Base-by-base conservation (phyloP, 2,113 vertebrate genomes). In the Nycticorax nycticorax region DNA sequence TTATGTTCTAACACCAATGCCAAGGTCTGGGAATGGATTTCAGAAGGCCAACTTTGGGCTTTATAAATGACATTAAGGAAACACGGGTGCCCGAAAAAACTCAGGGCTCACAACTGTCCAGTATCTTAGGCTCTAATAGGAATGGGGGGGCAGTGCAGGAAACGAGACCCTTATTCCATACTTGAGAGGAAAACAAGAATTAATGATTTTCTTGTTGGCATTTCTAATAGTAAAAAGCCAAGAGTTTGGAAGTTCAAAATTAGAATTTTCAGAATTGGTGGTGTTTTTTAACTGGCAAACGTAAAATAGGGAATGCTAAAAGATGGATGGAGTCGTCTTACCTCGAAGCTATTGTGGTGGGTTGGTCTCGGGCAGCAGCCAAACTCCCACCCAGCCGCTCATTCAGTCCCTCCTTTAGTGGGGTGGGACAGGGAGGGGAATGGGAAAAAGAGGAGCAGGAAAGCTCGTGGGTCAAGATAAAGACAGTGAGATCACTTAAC, bases 81-180 rank as follows among this genome's bases (percentile, higher is more conserved):
- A 52, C 35, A 35, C 28, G 28, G 2, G 8, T 85, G 53, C 23
- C 63, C 72, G 67, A 72, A 63, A 73, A 90, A 75, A 67, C 21
- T n/a, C 12, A 8, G 15, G 17, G 9, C n/a, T 75, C 0, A 0
- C 24, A 59, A 14, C 11, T 55, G 21, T 74, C 32, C 3, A 1
- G 27, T 74, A 9, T 48, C 57, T 88, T 56, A 41, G 28, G 10
- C 12, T 63, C 1, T 80, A 20, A 59, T 21, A 47, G 27, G 13
- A 56, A 57, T 56, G 23, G 15, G 9, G 3, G 6, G 3, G 41
- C 68, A 71, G 20, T 64, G 50, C 15, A 55, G 33, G 26, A 82
- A 88, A 47, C 0, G 0, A 88, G 47, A 56, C 14, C 24, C 4
- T 60, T 0, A 0, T 74, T 89, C 74, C 59, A 47, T 50, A 57